phyloP scores from a whole-genome alignment of 2,888 invertebrate genomes.

The Drosophila birchii region DNA sequence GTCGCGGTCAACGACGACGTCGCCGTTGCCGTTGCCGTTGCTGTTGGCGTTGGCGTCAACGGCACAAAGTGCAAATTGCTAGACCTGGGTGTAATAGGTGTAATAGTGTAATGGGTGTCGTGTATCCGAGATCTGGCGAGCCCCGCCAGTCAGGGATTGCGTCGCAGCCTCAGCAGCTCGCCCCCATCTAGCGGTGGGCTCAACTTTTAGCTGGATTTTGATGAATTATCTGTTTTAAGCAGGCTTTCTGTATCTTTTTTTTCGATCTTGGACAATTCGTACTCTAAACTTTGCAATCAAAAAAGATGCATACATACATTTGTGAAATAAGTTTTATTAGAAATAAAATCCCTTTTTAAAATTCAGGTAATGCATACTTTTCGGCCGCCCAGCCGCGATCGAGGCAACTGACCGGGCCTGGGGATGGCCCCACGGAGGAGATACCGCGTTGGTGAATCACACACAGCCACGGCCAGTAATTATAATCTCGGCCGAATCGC shows the following conservation, averaged over 20 bases:
- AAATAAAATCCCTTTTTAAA: not conserved
- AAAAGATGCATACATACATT: too few relatives aligned
- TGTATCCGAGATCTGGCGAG: slow-evolving; percentile 12
- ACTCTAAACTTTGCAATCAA: too few relatives aligned
- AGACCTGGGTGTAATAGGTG: slow-evolving; percentile 1
- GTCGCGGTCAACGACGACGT: slow-evolving; percentile 16
- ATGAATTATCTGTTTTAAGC: too few relatives aligned
- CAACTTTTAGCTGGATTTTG: not conserved
- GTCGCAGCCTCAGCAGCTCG: slow-evolving; percentile 2
- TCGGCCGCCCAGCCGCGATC: not conserved
- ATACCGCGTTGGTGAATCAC: slow-evolving; percentile 18
- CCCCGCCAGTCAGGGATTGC: not conserved
- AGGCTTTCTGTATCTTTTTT: too few relatives aligned
- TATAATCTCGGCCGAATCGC: slow-evolving; percentile 33
- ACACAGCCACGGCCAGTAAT: slow-evolving; percentile 6
- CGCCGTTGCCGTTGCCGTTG: slow-evolving; percentile 1
- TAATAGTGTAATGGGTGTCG: slow-evolving; percentile 4
- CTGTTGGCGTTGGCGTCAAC: not conserved
- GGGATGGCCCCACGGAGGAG: slow-evolving; percentile 4
- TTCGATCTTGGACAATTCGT: too few relatives aligned
- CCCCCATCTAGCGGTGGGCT: not conserved
- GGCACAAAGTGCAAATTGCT: slow-evolving; percentile 41
- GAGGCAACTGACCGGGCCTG: not conserved
- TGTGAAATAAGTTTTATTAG: too few relatives aligned
- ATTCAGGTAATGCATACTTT: slow-evolving; percentile 3